Conservation (phyloP, 2,888 invertebrate species). For the Yponomeuta malinellus region DNA sequence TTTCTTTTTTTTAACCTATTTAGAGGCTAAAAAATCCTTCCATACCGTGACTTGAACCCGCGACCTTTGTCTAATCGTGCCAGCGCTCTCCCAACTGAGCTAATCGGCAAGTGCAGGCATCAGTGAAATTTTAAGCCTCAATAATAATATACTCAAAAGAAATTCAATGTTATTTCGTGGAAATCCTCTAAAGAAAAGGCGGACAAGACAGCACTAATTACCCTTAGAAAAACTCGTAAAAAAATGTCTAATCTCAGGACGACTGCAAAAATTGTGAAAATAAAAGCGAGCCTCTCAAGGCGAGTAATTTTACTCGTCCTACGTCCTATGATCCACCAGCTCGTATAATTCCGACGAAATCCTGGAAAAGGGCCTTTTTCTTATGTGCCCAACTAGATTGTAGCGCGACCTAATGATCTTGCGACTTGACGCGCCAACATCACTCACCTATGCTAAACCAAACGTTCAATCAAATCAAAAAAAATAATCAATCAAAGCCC, state of each 20-base stretch:
- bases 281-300: background rate
- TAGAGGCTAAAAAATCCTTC: too few relatives aligned
- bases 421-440: background rate
- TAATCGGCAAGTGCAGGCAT: too few relatives aligned
- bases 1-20: too few relatives aligned
- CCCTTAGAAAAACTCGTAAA: background rate
- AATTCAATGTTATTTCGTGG: too few relatives aligned
- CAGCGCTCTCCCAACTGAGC: too few relatives aligned
- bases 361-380: background rate
- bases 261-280: background rate
- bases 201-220: background rate
- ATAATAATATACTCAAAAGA: too few relatives aligned
- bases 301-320: conserved; percentile 14
- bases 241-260: background rate
- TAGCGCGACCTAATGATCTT: background rate
- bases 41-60: too few relatives aligned
- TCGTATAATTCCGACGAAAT: conserved; percentile 22
- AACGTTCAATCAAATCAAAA: too few relatives aligned
- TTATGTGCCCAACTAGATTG: background rate
- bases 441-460: background rate
- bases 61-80: too few relatives aligned
- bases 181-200: too few relatives aligned
- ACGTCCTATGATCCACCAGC: background rate
- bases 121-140: too few relatives aligned
- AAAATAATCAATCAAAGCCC: too few relatives aligned